phyloP scores from a whole-genome alignment of 2,888 invertebrate genomes.

The Serripes groenlandicus region DNA sequence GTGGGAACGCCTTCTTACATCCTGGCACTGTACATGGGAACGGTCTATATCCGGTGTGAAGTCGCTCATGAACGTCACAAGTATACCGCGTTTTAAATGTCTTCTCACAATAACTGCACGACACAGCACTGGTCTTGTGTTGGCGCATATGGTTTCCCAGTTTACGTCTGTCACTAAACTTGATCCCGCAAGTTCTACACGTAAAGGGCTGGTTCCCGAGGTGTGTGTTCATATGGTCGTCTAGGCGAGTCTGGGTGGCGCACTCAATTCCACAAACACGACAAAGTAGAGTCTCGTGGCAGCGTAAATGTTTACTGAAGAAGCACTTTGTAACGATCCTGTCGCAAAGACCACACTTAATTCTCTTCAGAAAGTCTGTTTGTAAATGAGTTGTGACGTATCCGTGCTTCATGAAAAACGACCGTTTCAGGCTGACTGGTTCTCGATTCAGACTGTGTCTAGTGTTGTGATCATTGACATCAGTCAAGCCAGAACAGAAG shows the following conservation, averaged over 20 bases:
- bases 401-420: conserved; percentile 33
- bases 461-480: conserved; percentile 24
- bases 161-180: conserved; percentile 42
- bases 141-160: conserved; percentile 34
- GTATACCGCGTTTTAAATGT: conserved; percentile 35
- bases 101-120: conserved; percentile 42
- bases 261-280: conserved; percentile 41
- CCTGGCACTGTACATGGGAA: conserved; percentile 39
- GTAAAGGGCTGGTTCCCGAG: conserved; percentile 17
- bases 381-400: conserved; percentile 33
- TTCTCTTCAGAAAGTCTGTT: conserved; percentile 25
- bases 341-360: conserved; percentile 50
- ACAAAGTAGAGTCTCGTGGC: conserved; percentile 44
- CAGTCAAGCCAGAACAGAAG: conserved; percentile 17
- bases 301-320: conserved; percentile 38
- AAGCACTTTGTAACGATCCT: conserved; percentile 39
- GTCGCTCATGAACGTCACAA: conserved; percentile 38
- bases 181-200: conserved; percentile 37
- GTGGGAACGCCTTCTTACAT: conserved; percentile 51
- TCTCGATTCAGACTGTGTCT: conserved; percentile 23
- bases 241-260: conserved; percentile 28
- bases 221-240: conserved; percentile 47
- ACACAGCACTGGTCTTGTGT: conserved; percentile 11
- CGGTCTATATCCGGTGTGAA: conserved; percentile 47
- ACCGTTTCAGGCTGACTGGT: conserved; percentile 22